These are phyloP conservation scores for Sparus aurata DNA, from an alignment of 2,797 vertebrate species.

Conservation along the genomic window DNA sequence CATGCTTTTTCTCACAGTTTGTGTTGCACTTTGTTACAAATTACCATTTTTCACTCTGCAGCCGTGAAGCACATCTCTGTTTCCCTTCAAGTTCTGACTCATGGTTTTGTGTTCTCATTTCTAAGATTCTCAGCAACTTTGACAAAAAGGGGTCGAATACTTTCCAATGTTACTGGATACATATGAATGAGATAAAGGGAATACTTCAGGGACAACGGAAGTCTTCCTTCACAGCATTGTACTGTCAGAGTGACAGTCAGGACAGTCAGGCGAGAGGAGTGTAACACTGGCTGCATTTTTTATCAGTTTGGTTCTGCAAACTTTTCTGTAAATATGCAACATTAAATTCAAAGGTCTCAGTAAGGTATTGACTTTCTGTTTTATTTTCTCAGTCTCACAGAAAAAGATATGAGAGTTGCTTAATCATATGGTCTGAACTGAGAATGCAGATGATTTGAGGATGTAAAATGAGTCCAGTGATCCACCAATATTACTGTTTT, in stretches of 20 bases:
- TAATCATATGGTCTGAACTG: background rate
- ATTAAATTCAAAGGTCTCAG: background rate
- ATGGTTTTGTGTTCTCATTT: background rate
- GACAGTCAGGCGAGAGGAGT: background rate
- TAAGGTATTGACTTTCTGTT: background rate
- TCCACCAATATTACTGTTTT: background rate
- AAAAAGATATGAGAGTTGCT: background rate
- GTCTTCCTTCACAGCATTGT: slow-evolving; percentile 15
- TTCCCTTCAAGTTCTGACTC: too few species aligned
- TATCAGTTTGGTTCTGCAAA: slow-evolving; percentile 7
- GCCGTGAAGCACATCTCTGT: background rate
- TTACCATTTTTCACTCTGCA: background rate
- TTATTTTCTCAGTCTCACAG: too few species aligned
- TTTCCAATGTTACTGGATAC: background rate
- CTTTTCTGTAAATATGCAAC: background rate
- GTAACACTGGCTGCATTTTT: slow-evolving; percentile 15
- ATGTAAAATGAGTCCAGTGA: slow-evolving; percentile 10
- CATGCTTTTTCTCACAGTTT: background rate
- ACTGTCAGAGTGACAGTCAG: background rate
- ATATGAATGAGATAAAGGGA: slow-evolving; percentile 23
- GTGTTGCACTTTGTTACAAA: background rate
- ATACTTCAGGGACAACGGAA: slow-evolving; percentile 1
- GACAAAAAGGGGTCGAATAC: background rate
- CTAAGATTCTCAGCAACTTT: slow-evolving; percentile 9
- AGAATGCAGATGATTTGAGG: background rate